A percentile compares a stretch with the other conserved stretches of the same genome.
Evolutionary conservation across 1,140 invertebrate genomes (phyloP).

Genomic region (Drosophila grimshawi): DNA sequence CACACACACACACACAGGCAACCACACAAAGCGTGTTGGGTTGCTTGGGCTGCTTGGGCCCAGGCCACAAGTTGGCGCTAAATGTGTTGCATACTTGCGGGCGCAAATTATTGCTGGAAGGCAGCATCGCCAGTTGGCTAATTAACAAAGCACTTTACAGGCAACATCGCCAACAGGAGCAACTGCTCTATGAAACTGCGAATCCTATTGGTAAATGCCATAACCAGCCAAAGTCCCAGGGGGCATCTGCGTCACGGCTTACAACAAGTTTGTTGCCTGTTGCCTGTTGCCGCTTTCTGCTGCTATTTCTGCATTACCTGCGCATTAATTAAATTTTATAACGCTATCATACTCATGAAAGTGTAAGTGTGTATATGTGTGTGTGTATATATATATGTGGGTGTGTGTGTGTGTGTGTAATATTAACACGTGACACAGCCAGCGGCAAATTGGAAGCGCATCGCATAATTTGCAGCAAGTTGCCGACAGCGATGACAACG

Average conservation of each 20-base stretch:
- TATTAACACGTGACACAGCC: slow-evolving; percentile 71
- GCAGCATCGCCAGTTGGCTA: slow-evolving; percentile 72
- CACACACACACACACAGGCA: slow-evolving; percentile 3
- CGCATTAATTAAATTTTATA: slow-evolving; percentile 80
- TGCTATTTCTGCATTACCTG: slow-evolving; percentile 23
- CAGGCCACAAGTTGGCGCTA: slow-evolving; percentile 40
- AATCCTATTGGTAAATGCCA: slow-evolving; percentile 39
- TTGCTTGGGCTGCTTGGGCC: slow-evolving; percentile 3
- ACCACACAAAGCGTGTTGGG: slow-evolving; percentile 22
- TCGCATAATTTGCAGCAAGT: slow-evolving; percentile 65
- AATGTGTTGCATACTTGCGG: slow-evolving; percentile 80
- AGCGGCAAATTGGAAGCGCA: slow-evolving; percentile 61
- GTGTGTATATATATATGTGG: slow-evolving; percentile 1
- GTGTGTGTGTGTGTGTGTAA: slow-evolving; percentile 42
- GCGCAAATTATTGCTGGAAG: slow-evolving; percentile 77
- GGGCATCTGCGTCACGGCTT: slow-evolving; percentile 16
- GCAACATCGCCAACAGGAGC: slow-evolving; percentile 19
- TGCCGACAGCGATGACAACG: slow-evolving; percentile 53
- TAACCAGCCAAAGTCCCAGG: slow-evolving; percentile 52
- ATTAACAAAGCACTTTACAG: slow-evolving; percentile 82
- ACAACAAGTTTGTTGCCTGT: slow-evolving; percentile 34
- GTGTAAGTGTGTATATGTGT: background rate
- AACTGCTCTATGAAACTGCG: background rate
- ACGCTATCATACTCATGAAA: slow-evolving; percentile 27
- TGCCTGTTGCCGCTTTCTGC: slow-evolving; percentile 12